Conservation (phyloP, 2,797 vertebrate species). For the Typhlichthys subterraneus region DNA sequence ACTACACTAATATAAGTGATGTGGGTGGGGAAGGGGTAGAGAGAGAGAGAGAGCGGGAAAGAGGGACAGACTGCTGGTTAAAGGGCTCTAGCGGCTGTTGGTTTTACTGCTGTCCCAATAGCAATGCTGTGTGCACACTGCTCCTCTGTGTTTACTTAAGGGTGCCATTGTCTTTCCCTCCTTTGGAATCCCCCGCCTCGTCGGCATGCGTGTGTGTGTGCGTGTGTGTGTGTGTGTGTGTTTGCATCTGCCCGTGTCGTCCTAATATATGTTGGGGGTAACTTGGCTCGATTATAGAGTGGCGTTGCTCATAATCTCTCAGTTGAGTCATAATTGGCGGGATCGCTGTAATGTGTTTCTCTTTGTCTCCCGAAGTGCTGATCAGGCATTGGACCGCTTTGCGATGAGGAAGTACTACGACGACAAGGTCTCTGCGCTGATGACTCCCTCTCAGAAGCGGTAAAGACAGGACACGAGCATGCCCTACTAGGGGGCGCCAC, state of each 20-base stretch:
- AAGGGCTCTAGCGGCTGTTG: conserved; percentile 67
- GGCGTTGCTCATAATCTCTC: conserved; percentile 47
- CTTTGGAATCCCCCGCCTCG: conserved; percentile 66
- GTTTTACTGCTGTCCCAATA: conserved; percentile 73
- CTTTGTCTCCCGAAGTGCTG: conserved; percentile 81
- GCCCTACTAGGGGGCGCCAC: conserved; percentile 14
- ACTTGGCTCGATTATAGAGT: conserved; percentile 51
- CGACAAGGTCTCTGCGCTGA: conserved; percentile 92
- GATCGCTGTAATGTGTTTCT: conserved; percentile 56
- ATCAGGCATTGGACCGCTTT: conserved; percentile 95
- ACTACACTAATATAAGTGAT: conserved; percentile 54
- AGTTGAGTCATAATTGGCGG: conserved; percentile 57
- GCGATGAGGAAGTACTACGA: conserved; percentile 98
- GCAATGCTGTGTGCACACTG: conserved; percentile 70
- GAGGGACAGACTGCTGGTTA: conserved; percentile 54
- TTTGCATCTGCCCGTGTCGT: conserved; percentile 17
- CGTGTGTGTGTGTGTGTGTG: conserved; percentile 15
- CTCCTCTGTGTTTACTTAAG: conserved; percentile 73
- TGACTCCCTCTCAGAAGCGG: conserved; percentile 97
- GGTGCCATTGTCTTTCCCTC: conserved; percentile 75
- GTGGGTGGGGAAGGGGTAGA: neutral
- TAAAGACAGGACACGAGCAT: conserved; percentile 66
- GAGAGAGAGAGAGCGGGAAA: conserved; percentile 17
- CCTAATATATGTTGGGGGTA: conserved; percentile 55
- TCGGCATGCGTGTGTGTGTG: conserved; percentile 38